phyloP scores from a whole-genome alignment of 2,888 invertebrate genomes.

The Cantharis rustica region DNA sequence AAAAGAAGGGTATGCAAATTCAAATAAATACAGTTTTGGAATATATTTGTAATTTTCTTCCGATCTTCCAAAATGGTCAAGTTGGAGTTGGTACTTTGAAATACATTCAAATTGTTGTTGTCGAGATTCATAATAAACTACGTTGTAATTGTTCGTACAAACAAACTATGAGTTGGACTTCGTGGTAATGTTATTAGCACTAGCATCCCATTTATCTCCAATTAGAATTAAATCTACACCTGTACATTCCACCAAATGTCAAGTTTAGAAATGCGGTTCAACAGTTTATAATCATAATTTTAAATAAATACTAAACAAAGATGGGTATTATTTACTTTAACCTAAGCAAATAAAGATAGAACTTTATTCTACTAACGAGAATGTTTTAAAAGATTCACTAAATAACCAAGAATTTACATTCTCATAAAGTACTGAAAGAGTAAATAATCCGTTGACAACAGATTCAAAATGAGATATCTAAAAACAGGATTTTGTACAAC shows the following conservation, averaged over 20 bases:
- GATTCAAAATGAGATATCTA: neutral
- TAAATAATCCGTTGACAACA: neutral
- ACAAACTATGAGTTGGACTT: neutral
- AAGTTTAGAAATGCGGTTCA: slow-evolving; percentile 17
- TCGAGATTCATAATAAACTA: neutral
- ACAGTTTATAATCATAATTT: slow-evolving; percentile 15
- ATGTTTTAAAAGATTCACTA: slow-evolving; percentile 1
- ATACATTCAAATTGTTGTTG: neutral
- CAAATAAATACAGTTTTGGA: too few species aligned
- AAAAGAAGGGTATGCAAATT: neutral
- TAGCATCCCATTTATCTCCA: slow-evolving; percentile 9
- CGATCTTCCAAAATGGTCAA: neutral
- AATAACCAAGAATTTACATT: slow-evolving; percentile 9
- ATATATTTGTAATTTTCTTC: neutral
- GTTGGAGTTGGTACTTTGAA: neutral
- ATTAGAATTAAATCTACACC: slow-evolving; percentile 13
- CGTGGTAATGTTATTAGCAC: neutral
- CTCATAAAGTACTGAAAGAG: neutral
- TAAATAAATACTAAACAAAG: slow-evolving; percentile 16
- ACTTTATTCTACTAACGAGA: slow-evolving; percentile 1
- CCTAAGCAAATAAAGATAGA: slow-evolving; percentile 15
- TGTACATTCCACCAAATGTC: slow-evolving; percentile 21
- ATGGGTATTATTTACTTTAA: slow-evolving; percentile 6
- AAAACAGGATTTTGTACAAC: neutral
- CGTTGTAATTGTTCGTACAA: neutral